phyloP scores from a whole-genome alignment of 2,797 vertebrate genomes.

The Micropoecilia bifurca region DNA sequence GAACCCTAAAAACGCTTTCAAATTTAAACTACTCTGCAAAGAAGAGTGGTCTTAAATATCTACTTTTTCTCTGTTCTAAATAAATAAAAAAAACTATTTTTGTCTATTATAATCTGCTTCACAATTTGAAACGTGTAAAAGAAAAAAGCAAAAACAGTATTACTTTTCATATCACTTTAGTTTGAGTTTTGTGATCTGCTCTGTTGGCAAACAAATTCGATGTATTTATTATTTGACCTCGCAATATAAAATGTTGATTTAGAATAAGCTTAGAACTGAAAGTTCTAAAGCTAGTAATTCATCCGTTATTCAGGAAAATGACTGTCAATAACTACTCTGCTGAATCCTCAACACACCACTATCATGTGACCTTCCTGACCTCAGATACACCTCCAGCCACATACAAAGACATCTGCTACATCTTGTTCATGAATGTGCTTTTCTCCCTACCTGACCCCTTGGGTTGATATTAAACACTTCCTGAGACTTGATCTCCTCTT shows the following conservation, averaged over 20 bases:
- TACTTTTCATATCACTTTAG: not conserved
- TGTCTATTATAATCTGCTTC: not conserved
- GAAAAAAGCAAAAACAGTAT: not conserved
- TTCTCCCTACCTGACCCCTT: slow-evolving; percentile 73
- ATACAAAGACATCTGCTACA: not conserved
- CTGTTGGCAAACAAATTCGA: not conserved
- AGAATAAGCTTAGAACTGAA: not conserved
- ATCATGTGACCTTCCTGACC: not conserved
- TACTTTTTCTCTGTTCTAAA: too few species aligned
- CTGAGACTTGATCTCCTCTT: slow-evolving; percentile 70
- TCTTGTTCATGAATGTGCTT: not conserved
- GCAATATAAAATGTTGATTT: not conserved
- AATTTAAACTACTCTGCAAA: not conserved
- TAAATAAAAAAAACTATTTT: too few species aligned
- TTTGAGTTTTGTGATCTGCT: not conserved
- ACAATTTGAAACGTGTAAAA: not conserved
- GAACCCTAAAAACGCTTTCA: not conserved
- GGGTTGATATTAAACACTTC: slow-evolving; percentile 78
- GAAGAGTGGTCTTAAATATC: not conserved
- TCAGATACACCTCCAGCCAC: not conserved
- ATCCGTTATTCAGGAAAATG: not conserved
- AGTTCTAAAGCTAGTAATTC: not conserved
- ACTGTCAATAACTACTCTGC: not conserved
- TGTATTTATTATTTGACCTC: not conserved
- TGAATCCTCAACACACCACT: not conserved